These are phyloP conservation scores for Pseudomyrmex concolor DNA, from an alignment of 1,140 invertebrate genomes.

Conservation along the genomic window DNA sequence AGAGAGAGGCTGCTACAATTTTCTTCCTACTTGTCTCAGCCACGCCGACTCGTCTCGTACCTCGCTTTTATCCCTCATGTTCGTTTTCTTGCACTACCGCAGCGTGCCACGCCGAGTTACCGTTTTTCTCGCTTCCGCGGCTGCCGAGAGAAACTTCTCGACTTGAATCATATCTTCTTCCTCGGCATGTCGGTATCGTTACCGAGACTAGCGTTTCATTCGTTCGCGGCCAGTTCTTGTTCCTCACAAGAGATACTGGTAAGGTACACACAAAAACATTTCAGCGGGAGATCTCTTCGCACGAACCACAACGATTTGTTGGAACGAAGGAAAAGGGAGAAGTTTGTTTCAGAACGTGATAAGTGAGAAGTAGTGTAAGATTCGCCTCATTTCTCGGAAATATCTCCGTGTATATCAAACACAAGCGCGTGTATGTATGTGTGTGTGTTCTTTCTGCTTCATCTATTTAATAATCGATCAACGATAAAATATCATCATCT, in stretches of 20 bases:
- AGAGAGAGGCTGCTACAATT: conserved; percentile 50
- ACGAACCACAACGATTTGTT: conserved; percentile 31
- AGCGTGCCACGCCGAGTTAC: conserved; percentile 46
- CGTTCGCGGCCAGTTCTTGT: conserved; percentile 34
- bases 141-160: conserved; percentile 52
- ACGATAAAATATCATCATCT: background rate
- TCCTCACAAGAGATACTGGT: conserved; percentile 3
- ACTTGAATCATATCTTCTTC: conserved; percentile 63
- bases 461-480: background rate
- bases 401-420: background rate
- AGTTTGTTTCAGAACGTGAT: conserved; percentile 29
- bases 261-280: conserved; percentile 34
- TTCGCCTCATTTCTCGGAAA: background rate
- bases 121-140: conserved; percentile 55
- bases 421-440: too few species aligned
- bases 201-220: conserved; percentile 47
- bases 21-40: conserved; percentile 44
- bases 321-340: conserved; percentile 19
- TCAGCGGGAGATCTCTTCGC: conserved; percentile 32
- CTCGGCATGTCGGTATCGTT: conserved; percentile 47
- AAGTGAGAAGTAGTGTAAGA: conserved; percentile 35
- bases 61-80: conserved; percentile 50
- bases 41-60: conserved; percentile 20
- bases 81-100: conserved; percentile 60
- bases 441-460: background rate